phyloP scores from a whole-genome alignment of 2,888 invertebrate genomes.

The Eustalomyia histrio region DNA sequence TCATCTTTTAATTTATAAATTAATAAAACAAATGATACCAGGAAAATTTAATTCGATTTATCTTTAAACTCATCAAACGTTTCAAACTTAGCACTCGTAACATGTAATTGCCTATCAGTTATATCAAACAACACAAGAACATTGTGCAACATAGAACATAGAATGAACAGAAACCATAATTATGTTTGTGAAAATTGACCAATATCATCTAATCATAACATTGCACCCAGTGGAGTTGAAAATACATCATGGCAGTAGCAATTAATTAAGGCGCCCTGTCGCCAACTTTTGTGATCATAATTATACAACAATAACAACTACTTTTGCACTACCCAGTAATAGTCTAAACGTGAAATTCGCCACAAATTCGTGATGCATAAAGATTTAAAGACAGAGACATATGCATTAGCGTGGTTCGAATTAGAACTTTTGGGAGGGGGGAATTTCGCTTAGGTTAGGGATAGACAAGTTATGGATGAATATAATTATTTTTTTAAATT shows the following conservation, averaged over 20 bases:
- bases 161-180: constrained; percentile 41
- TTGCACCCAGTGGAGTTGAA: constrained; percentile 65
- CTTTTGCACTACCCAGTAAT: constrained; percentile 3
- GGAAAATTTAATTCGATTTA: not conserved
- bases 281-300: constrained; percentile 62
- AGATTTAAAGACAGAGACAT: constrained; percentile 10
- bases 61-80: constrained; percentile 30
- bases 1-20: constrained; percentile 19
- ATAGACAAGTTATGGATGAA: too few relatives aligned
- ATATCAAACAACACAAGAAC: constrained; percentile 24
- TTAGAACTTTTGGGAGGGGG: too few relatives aligned
- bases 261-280: constrained; percentile 66
- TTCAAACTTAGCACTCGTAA: constrained; percentile 30
- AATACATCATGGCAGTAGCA: constrained; percentile 59
- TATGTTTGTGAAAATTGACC: constrained; percentile 58
- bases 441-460: too few relatives aligned
- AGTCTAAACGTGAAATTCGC: constrained; percentile 19
- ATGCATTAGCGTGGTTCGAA: not conserved
- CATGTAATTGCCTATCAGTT: constrained; percentile 44
- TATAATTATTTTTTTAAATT: too few relatives aligned
- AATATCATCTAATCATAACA: constrained; percentile 61
- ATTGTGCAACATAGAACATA: not conserved
- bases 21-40: constrained; percentile 12
- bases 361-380: constrained; percentile 39
- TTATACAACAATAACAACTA: constrained; percentile 43